Conservation (phyloP, 1,140 invertebrate genomes). For the Tetragnatha versicolor region DNA sequence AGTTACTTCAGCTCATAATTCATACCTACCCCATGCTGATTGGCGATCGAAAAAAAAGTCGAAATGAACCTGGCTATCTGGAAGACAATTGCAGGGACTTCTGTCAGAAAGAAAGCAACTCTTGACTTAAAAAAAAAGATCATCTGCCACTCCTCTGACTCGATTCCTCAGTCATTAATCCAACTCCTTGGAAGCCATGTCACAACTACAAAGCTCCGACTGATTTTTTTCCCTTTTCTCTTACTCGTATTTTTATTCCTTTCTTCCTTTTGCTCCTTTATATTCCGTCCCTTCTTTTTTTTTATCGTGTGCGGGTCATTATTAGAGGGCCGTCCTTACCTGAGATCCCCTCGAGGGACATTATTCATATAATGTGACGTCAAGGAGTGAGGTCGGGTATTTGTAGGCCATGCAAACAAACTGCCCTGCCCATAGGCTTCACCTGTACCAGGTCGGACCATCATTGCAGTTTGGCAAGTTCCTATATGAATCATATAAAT, state of each 20-base stretch:
- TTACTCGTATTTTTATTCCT: conserved; percentile 2
- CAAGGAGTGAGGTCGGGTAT: neutral
- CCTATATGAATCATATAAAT: too few species aligned
- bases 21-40: conserved; percentile 32
- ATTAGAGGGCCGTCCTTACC: conserved; percentile 33
- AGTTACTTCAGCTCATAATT: conserved; percentile 19
- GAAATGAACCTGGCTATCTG: conserved; percentile 6
- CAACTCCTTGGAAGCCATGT: conserved; percentile 51
- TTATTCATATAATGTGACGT: conserved; percentile 51
- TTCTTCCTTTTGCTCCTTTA: neutral
- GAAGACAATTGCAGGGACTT: conserved; percentile 40
- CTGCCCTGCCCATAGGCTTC: too few species aligned
- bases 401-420: too few species aligned
- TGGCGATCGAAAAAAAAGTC: neutral
- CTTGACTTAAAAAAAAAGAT: conserved; percentile 3
- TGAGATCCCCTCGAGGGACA: conserved; percentile 26
- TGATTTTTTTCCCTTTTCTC: conserved; percentile 39
- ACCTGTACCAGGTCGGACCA: too few species aligned
- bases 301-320: conserved; percentile 6
- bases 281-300: conserved; percentile 25
- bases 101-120: conserved; percentile 12
- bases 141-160: conserved; percentile 41
- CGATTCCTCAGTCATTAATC: conserved; percentile 50
- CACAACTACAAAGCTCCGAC: conserved; percentile 54
- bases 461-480: too few species aligned